Evolutionary conservation across 2,888 invertebrate genomes (phyloP), one percentile per base, ranked within the genome.

Genomic region (Sminthurinus aureus): DNA sequence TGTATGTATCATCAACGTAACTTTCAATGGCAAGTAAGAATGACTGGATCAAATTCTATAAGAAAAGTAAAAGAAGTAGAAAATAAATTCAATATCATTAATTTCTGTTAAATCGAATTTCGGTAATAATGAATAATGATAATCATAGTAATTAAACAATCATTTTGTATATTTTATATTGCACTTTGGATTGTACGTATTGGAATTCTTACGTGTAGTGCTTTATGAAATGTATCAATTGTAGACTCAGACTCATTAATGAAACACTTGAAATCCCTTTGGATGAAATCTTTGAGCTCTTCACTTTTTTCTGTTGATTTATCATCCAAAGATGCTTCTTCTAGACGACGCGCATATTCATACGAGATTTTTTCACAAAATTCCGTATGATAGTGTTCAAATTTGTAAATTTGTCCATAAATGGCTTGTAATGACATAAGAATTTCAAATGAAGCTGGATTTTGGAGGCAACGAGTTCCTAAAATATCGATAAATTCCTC

Each of bases 391-490:
- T 74, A 83, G 4, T 73, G 79, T 69, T 83, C 83, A 64, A 83
- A 69, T 67, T 58, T 64, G 18, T 71, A 79, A 50, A 83, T 83
- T 66, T 83, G 78, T 24, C 20, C n/a, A 38, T 83, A 83, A 24
- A 83, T 67, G 0, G 79, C 71, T 71, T 83, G 79, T 11, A 83
- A 66, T 20, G 71, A 22, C 4, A 79, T 38, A 9, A 83, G n/a
- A 69, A 83, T 74, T 58, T 79, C 50, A 20, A 50, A 22, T n/a
- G 83, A 79, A 13, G 69, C 9, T 71, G 38, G 69, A 20, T 51
- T 83, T 83, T 83, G 83, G 8, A 83, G 74, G 24, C 83, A 83
- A 20, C 79, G 71, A 13, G 73, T 74, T 18, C 78, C 79, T 20
- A 83, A 18, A 38, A 74, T 66, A 4, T 79, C 22, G 9, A 83